Base-by-base conservation (phyloP, 2,888 invertebrate species). In the Drosophila mettleri region DNA sequence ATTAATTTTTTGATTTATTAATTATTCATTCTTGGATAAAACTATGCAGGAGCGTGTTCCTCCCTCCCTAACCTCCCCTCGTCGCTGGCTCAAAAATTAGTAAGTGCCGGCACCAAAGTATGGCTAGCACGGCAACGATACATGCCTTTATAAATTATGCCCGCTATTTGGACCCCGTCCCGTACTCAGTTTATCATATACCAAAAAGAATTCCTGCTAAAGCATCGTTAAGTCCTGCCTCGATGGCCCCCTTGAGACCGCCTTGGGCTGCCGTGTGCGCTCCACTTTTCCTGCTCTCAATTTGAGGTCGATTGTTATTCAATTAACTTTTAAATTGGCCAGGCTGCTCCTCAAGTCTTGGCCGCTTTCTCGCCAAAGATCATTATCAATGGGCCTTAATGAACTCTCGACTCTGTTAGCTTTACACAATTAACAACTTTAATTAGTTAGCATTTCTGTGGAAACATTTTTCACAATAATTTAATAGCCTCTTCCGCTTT, bases 1-100 rank as follows among this genome's bases (percentile, higher is more conserved):
- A 86, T 86, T 87, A 86, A 87, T 83, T 88, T 89, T 66, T 72
- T 88, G 89, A 86, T 86, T 86, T 88, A 86, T 88, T 87, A 87
- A 85, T 87, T 89, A 83, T 87, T 74, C 87, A 86, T 69, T 69
- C 74, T 45, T 16, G 22, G 61, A 24, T 52, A 53, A 57, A 77
- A 67, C 70, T 78, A 74, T 62, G 69, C 69, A 64, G 60, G 29
- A 66, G 57, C 60, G 74, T 74, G 74, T 52, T 57, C 53, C 14
- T 2, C 0, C 14, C 27, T 2, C 2, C 43, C 20, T n/a, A 24
- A n/a, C 16, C 41, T 10, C 16, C 20, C 10, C 12, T 0, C 24
- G 24, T 31, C n/a, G 3, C 18, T 33, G 9, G 45, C 9, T 18
- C 12, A 45, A 45, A 45, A 63, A 64, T 38, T 65, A 46, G 36